Evolutionary conservation across 2,113 vertebrate genomes (phyloP).

Genomic region (Illadopsis cleaveri): DNA sequence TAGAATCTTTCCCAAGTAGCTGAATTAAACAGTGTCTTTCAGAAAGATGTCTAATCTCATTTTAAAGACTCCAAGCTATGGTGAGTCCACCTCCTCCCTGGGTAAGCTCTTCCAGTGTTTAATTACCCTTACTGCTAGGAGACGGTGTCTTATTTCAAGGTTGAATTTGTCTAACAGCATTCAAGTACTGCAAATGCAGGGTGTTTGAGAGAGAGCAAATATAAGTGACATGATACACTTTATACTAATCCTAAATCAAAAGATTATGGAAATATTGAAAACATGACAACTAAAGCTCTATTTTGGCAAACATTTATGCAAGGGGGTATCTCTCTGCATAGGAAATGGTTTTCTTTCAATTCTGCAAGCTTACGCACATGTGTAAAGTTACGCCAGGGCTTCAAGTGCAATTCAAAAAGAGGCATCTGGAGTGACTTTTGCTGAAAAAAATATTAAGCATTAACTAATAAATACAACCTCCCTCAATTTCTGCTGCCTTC

Average conservation of each 20-base stretch:
- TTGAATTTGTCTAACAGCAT: slow-evolving; percentile 57
- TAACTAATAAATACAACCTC: slow-evolving; percentile 1
- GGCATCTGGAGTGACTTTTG: neutral
- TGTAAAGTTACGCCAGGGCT: neutral
- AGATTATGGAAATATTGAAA: slow-evolving; percentile 59
- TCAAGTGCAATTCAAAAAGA: neutral
- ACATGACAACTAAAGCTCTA: slow-evolving; percentile 38
- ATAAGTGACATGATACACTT: slow-evolving; percentile 54
- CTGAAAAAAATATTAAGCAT: neutral
- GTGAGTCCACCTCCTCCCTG: slow-evolving; percentile 30
- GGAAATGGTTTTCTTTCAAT: slow-evolving; percentile 18
- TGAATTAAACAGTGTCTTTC: slow-evolving; percentile 25
- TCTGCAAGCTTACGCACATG: neutral
- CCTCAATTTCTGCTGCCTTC: neutral
- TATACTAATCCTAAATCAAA: slow-evolving; percentile 65
- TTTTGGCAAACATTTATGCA: slow-evolving; percentile 38
- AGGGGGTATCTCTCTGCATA: neutral
- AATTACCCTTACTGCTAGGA: slow-evolving; percentile 51
- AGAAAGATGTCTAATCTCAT: slow-evolving; percentile 33
- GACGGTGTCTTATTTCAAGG: slow-evolving; percentile 55
- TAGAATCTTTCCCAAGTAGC: neutral
- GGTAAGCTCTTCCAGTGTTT: slow-evolving; percentile 39
- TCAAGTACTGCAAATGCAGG: slow-evolving; percentile 7
- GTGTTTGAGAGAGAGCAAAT: slow-evolving; percentile 43
- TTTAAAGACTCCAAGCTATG: slow-evolving; percentile 21